Conservation (phyloP, 1,140 invertebrate genomes). For the Bathynomus jamesi region DNA sequence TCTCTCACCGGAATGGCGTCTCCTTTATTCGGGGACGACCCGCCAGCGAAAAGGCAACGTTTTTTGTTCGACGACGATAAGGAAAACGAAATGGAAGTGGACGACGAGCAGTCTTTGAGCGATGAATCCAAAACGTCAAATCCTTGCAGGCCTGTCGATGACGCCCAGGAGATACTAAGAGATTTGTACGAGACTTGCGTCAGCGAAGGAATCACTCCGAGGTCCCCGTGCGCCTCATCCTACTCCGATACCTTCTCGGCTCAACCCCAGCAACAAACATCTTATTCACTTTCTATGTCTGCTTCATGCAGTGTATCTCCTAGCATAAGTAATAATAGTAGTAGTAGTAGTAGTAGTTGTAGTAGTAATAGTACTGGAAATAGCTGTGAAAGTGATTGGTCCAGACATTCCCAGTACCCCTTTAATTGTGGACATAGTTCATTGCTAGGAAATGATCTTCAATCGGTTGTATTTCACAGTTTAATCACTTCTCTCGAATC, state of each 20-base stretch:
- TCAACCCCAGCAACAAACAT: slow-evolving; percentile 11
- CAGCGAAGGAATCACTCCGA: slow-evolving; percentile 7
- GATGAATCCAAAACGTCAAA: background rate
- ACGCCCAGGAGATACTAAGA: slow-evolving; percentile 26
- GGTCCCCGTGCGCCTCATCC: slow-evolving; percentile 9
- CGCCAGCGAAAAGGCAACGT: slow-evolving; percentile 21
- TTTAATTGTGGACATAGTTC: slow-evolving; percentile 57
- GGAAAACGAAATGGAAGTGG: slow-evolving; percentile 12
- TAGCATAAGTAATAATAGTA: slow-evolving; percentile 16
- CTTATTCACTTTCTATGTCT: slow-evolving; percentile 4
- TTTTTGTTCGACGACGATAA: slow-evolving; percentile 29
- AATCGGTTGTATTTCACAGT: slow-evolving; percentile 59
- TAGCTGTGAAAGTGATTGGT: slow-evolving; percentile 25
- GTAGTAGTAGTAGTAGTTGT: slow-evolving; percentile 15
- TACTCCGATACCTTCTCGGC: slow-evolving; percentile 16
- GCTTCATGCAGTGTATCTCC: slow-evolving; percentile 6
- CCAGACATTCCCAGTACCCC: slow-evolving; percentile 32
- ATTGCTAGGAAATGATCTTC: slow-evolving; percentile 56
- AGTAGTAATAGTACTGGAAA: slow-evolving; percentile 14
- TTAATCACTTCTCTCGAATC: slow-evolving; percentile 60
- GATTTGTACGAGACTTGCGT: slow-evolving; percentile 26
- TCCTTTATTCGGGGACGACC: slow-evolving; percentile 30
- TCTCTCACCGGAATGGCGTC: slow-evolving; percentile 28
- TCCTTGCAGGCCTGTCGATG: slow-evolving; percentile 8
- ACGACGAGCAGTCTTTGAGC: background rate